These are phyloP conservation scores for Danio jaintianensis DNA, from an alignment of 2,797 vertebrate species.

Conservation along the genomic window DNA sequence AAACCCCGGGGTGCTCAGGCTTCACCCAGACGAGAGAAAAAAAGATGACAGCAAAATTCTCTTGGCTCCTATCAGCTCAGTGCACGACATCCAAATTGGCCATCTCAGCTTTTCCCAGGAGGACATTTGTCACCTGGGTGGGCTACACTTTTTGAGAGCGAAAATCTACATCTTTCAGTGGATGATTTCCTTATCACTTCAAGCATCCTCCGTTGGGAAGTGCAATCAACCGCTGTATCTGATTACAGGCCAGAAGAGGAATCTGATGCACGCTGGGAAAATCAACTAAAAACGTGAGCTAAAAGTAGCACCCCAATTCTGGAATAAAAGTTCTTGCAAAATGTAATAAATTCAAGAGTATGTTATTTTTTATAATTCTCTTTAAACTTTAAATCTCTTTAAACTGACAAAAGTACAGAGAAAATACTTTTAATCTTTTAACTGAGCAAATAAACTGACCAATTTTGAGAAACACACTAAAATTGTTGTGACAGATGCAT, in stretches of 20 bases:
- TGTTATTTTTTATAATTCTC: too few species aligned
- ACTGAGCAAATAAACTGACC: too few species aligned
- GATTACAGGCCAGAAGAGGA: constrained; percentile 44
- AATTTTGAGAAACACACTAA: too few species aligned
- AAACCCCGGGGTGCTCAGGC: constrained; percentile 4
- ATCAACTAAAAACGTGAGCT: too few species aligned
- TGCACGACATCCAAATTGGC: constrained; percentile 52
- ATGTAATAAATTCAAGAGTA: too few species aligned
- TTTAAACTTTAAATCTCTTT: too few species aligned
- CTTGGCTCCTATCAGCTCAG: constrained; percentile 30
- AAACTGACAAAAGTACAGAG: too few species aligned
- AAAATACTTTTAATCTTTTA: too few species aligned
- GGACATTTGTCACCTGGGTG: constrained; percentile 41
- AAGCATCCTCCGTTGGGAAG: constrained; percentile 34
- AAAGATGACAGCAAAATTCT: constrained; percentile 32
- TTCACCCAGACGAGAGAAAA: constrained; percentile 31
- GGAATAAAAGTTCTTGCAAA: too few species aligned
- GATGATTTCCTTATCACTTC: constrained; percentile 46
- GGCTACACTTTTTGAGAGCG: constrained; percentile 18
- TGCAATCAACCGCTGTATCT: constrained; percentile 48
- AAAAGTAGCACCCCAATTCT: too few species aligned
- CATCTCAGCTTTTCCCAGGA: constrained; percentile 38
- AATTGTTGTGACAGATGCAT: too few species aligned
- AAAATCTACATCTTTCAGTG: constrained; percentile 37
- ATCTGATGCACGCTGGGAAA: constrained; percentile 44